Conservation (phyloP, 2,797 vertebrate species). For the Gephyroberyx darwinii region DNA sequence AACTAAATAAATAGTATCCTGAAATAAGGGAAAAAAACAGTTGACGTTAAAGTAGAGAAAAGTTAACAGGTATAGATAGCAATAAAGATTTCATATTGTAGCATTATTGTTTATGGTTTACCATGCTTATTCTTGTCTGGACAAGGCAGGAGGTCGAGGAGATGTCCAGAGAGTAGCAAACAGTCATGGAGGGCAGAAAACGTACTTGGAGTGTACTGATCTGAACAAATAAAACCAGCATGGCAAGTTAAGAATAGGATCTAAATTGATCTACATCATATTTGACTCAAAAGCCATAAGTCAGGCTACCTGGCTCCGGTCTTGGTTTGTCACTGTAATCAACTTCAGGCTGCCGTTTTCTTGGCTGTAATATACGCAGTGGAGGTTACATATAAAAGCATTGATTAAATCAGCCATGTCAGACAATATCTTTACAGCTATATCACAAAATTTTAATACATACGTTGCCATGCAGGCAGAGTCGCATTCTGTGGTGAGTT, state of each 20-base stretch:
- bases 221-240: slow-evolving; percentile 66
- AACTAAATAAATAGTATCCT: slow-evolving; percentile 94
- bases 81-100: background rate
- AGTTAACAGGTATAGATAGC: background rate
- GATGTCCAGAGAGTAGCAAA: slow-evolving; percentile 90
- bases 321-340: slow-evolving; percentile 83
- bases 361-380: slow-evolving; percentile 79
- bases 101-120: slow-evolving; percentile 21
- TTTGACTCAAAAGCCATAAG: background rate
- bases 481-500: slow-evolving; percentile 89
- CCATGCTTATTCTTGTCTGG: slow-evolving; percentile 86
- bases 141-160: slow-evolving; percentile 87
- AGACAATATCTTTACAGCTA: background rate
- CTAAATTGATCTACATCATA: background rate
- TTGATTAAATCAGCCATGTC: background rate
- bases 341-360: slow-evolving; percentile 87
- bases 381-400: background rate
- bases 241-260: background rate
- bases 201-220: slow-evolving; percentile 88
- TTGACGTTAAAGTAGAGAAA: background rate
- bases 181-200: slow-evolving; percentile 87
- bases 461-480: slow-evolving; percentile 82
- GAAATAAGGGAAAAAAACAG: slow-evolving; percentile 44
- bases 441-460: slow-evolving; percentile 40
- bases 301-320: slow-evolving; percentile 80